These are phyloP conservation scores for Simalia tracyae DNA, from an alignment of 2,797 vertebrate species.

Conservation along the genomic window DNA sequence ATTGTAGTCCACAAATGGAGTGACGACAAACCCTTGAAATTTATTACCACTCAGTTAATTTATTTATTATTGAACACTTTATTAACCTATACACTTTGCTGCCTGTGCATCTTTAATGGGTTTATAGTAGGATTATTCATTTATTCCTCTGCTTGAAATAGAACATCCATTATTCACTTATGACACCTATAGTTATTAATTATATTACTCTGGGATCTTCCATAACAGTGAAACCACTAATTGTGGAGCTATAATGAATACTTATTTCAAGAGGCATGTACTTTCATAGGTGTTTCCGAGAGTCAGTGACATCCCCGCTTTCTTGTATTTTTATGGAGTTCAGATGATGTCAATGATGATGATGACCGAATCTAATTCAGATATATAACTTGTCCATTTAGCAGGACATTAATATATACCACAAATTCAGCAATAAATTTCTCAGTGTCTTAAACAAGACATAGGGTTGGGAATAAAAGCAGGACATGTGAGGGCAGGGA, in stretches of 20 bases:
- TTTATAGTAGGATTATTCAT: slow-evolving; percentile 64
- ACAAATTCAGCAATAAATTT: slow-evolving; percentile 37
- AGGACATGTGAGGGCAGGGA: background rate
- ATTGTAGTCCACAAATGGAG: slow-evolving; percentile 55
- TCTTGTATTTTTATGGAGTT: slow-evolving; percentile 11
- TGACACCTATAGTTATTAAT: slow-evolving; percentile 65
- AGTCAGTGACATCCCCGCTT: background rate
- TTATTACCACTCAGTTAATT: slow-evolving; percentile 69
- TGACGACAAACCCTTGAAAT: slow-evolving; percentile 63
- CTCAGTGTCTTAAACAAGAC: slow-evolving; percentile 11
- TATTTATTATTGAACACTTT: slow-evolving; percentile 69
- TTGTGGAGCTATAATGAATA: slow-evolving; percentile 54
- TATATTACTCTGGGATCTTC: slow-evolving; percentile 46
- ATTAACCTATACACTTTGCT: slow-evolving; percentile 68
- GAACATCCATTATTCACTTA: slow-evolving; percentile 62
- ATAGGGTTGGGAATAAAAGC: background rate
- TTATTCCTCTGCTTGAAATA: slow-evolving; percentile 56
- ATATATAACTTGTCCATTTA: slow-evolving; percentile 27
- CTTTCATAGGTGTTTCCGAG: slow-evolving; percentile 38
- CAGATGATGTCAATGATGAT: background rate
- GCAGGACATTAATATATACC: background rate
- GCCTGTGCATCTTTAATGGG: slow-evolving; percentile 60
- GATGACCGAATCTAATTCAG: background rate
- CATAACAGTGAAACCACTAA: slow-evolving; percentile 57
- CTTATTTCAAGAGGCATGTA: slow-evolving; percentile 33